Base-by-base conservation (phyloP, 1,140 invertebrate genomes). In the Halictus rubicundus region DNA sequence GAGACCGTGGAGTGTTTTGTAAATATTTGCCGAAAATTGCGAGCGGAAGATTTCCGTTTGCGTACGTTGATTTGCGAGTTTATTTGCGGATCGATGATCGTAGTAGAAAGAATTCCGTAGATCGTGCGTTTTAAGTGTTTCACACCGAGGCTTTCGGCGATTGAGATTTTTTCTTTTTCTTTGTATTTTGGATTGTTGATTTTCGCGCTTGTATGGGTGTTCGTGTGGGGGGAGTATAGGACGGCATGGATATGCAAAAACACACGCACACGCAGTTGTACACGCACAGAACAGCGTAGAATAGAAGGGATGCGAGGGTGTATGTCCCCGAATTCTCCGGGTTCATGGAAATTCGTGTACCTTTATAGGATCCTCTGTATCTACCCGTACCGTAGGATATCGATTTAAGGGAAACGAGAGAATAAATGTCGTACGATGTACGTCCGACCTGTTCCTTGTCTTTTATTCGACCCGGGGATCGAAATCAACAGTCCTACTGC, bases 401-500 rank as follows among this genome's bases (percentile, higher is more conserved):
- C 61, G 73, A 81, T 81, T 76, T 77, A 77, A 81, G 74, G 37
- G 66, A 74, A 60, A 73, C 65, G 63, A 75, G 60, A 59, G 72
- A 83, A 83, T 83, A 83, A 83, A 83, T 83, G 82, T 83, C 82
- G 74, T 83, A 77, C 82, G 74, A 81, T 81, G 79, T 81, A 77
- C 81, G 77, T 81, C 71, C 42, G 16, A 10, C 25, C 46, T 16
- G 57, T 37, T 27, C 21, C 66, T 54, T 46, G 19, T 70, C 9
- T 25, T 8, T 49, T 32, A 19, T 21, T 6, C 25, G 2, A 12
- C 42, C 54, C 54, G 7, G 7, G 49, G 19, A 6, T 5, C 49
- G 10, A 46, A 46, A 12, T 46, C 42, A 32, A 32, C 32, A n/a
- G n/a, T n/a, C n/a, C n/a, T n/a, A n/a, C n/a, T n/a, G n/a, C n/a